phyloP scores from a whole-genome alignment of 2,113 vertebrate genomes.

The Bujurquina vittata region DNA sequence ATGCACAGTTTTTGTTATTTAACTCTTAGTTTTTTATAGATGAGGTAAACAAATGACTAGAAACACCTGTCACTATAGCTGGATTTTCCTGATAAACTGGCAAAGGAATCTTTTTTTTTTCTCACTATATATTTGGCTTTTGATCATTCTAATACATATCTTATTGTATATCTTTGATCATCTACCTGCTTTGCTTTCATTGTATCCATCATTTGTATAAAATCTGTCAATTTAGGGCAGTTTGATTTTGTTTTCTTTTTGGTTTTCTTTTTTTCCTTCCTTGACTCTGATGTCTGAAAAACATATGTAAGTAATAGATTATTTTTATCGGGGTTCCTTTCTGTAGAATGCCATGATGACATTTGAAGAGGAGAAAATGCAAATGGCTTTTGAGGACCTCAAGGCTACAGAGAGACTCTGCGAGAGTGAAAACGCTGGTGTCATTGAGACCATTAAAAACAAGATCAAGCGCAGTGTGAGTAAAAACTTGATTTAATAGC shows the following conservation, averaged over 20 bases:
- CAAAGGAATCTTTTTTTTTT: not conserved
- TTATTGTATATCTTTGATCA: not conserved
- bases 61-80: no score
- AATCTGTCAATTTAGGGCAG: not conserved
- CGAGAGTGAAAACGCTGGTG: constrained; percentile 90
- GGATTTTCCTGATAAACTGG: not conserved
- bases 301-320: not conserved
- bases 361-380: constrained; percentile 98
- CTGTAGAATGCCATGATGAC: constrained; percentile 95
- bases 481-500: constrained; percentile 28
- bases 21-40: not conserved
- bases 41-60: not conserved
- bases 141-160: not conserved
- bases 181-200: not conserved
- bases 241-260: not conserved
- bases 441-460: constrained; percentile 94
- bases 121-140: not conserved
- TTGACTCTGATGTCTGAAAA: not conserved
- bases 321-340: not conserved
- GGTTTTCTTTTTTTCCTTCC: not conserved
- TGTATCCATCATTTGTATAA: not conserved
- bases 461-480: constrained; percentile 94
- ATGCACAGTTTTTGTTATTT: no score
- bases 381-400: constrained; percentile 90
- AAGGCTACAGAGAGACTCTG: constrained; percentile 92